A percentile compares a stretch with the other conserved stretches of the same genome.
phyloP scores from a whole-genome alignment of 2,888 invertebrate species.

The Epirrita christyi region DNA sequence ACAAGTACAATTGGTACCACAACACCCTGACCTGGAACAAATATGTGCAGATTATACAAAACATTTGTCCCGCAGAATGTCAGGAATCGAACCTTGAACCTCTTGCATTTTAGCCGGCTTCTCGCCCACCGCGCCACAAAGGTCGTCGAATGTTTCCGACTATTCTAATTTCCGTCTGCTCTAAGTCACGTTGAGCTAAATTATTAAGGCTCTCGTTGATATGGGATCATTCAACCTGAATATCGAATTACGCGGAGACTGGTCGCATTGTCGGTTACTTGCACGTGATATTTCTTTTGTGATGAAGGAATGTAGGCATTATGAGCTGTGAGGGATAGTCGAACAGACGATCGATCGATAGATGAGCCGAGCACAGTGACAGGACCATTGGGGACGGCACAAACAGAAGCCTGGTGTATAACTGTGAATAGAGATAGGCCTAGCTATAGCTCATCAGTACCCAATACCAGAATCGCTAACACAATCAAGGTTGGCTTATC shows the following conservation, averaged over 20 bases:
- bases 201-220: slow-evolving; percentile 78
- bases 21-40: no score
- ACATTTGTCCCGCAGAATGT: no score
- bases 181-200: slow-evolving; percentile 67
- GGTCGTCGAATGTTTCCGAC: background rate
- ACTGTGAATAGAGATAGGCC: slow-evolving; percentile 6
- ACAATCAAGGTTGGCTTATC: slow-evolving; percentile 1
- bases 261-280: slow-evolving; percentile 79
- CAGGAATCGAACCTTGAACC: no score
- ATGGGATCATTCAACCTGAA: slow-evolving; percentile 83
- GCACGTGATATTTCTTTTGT: slow-evolving; percentile 80
- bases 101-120: no score
- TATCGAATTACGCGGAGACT: slow-evolving; percentile 81
- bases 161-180: slow-evolving; percentile 2
- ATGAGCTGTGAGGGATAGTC: slow-evolving; percentile 28
- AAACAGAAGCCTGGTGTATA: slow-evolving; percentile 4
- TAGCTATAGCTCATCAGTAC: background rate
- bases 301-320: slow-evolving; percentile 40
- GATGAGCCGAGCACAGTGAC: slow-evolving; percentile 8
- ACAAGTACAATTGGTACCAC: no score
- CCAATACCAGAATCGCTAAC: background rate
- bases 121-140: no score
- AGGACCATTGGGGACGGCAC: slow-evolving; percentile 40
- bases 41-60: no score
- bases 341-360: slow-evolving; percentile 9